Base-by-base conservation (phyloP, 2,888 invertebrate genomes). In the Scelioninae gen. 1 region DNA sequence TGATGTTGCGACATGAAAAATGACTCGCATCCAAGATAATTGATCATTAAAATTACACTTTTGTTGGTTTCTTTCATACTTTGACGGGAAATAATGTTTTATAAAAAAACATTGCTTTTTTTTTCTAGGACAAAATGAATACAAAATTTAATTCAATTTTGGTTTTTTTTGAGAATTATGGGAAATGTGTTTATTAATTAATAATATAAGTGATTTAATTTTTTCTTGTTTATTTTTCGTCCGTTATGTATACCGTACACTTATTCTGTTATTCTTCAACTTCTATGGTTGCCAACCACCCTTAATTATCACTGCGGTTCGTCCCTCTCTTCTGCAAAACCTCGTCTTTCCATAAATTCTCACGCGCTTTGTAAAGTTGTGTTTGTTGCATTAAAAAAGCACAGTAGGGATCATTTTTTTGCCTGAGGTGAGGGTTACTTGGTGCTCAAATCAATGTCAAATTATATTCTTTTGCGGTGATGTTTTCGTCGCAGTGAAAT, bases 361-460 rank as follows among this genome's bases (percentile, higher is more conserved):
- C 65, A 63, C 75, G 43, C 63, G 63, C 75, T 53, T 69, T 63
- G 43, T 15, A 55, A 58, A 82, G 88, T 88, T 88, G 88, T 88
- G 87, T 86, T 88, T 86, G 86, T 81, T 81, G 80, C 74, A 40
- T 7, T 63, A 23, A 66, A 53, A 38, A 45, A 29, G 38, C 53
- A 15, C 66, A 34, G 49, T n/a, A 5, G 49, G 49, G 63, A 10
- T 8, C 10, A 1, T 8, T 38, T 38, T 38, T 38, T 38, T 38
- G 38, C 10, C 5, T 1, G 38, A 9, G n/a, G n/a, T 6, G 5
- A 10, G 38, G 38, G 10, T 38, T 38, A 9, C 10, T 9, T 1
- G 8, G 38, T 38, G 8, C 10, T 38, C 38, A 5, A 38, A 38
- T 38, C 10, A 38, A 38, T 38, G 8, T 38, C 23, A 23, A 53